Percentiles rank a stretch among this genome's conserved stretches.
Evolutionary conservation across 2,113 vertebrate species (phyloP).

Genomic region (Capreolus pygargus): DNA sequence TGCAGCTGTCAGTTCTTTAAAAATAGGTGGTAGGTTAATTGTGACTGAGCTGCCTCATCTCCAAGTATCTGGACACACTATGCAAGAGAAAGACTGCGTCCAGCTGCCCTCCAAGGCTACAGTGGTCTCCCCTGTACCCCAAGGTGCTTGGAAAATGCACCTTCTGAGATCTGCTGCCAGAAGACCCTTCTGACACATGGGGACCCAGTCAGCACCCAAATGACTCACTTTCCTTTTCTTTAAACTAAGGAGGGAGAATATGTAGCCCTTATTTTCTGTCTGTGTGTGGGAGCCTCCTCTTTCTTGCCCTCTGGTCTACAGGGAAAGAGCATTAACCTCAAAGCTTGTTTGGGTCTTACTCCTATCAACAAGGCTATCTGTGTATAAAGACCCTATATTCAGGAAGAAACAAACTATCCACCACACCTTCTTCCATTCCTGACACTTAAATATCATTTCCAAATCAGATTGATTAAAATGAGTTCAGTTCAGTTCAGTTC

Average conservation of each 20-base stretch:
- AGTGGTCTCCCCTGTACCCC: fast-evolving
- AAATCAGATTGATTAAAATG: background rate
- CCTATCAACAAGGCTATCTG: background rate
- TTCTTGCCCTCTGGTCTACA: background rate
- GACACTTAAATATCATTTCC: background rate
- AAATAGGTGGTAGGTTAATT: background rate
- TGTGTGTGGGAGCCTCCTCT: background rate
- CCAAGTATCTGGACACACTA: background rate
- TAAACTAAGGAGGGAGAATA: background rate
- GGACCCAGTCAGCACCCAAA: background rate
- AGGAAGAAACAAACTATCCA: background rate
- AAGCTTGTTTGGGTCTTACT: background rate
- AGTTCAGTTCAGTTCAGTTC: background rate
- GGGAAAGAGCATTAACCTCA: background rate
- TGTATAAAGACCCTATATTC: background rate
- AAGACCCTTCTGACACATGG: background rate
- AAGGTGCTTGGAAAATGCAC: too few relatives aligned
- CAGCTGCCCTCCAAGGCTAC: fast-evolving
- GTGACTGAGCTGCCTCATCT: background rate
- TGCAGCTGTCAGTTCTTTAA: background rate
- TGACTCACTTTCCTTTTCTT: background rate
- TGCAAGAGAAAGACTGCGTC: background rate
- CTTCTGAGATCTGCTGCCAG: background rate
- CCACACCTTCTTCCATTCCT: background rate
- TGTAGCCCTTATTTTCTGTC: background rate